These are phyloP conservation scores for Aegypius monachus DNA, from an alignment of 2,113 vertebrate species.

Conservation along the genomic window DNA sequence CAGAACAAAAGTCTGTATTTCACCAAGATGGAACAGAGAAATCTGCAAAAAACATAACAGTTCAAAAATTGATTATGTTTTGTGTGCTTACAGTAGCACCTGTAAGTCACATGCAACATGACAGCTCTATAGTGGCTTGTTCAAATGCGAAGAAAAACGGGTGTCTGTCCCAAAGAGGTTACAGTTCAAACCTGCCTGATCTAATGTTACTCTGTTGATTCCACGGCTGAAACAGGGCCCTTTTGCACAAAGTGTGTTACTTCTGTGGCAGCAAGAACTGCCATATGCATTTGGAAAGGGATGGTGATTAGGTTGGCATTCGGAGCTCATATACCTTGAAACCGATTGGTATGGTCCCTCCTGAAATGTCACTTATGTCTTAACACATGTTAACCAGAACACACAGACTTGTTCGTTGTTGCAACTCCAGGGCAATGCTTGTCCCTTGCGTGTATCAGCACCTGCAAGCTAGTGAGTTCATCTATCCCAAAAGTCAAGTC, in stretches of 20 bases:
- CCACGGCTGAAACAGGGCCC: neutral
- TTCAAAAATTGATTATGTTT: neutral
- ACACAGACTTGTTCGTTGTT: neutral
- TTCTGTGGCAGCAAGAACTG: neutral
- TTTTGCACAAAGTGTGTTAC: neutral
- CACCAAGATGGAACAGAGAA: neutral
- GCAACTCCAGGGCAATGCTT: neutral
- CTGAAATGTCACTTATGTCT: neutral
- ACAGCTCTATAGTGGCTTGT: neutral
- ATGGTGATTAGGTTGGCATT: fast-evolving
- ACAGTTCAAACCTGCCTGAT: neutral
- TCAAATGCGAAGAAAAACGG: neutral
- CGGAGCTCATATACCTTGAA: neutral
- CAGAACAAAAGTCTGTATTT: neutral
- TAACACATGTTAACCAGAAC: neutral
- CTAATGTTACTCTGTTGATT: fast-evolving
- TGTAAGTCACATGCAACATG: neutral
- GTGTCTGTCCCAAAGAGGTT: neutral
- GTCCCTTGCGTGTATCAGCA: neutral
- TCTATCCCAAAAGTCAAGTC: neutral
- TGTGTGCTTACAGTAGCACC: neutral
- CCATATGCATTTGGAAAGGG: neutral
- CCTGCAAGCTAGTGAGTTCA: neutral
- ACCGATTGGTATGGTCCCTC: neutral
- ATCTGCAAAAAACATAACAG: neutral